A percentile compares a stretch with the other conserved stretches of the same genome.
phyloP scores from a whole-genome alignment of 2,797 vertebrate species.

The Mormyrops boulengeri region DNA sequence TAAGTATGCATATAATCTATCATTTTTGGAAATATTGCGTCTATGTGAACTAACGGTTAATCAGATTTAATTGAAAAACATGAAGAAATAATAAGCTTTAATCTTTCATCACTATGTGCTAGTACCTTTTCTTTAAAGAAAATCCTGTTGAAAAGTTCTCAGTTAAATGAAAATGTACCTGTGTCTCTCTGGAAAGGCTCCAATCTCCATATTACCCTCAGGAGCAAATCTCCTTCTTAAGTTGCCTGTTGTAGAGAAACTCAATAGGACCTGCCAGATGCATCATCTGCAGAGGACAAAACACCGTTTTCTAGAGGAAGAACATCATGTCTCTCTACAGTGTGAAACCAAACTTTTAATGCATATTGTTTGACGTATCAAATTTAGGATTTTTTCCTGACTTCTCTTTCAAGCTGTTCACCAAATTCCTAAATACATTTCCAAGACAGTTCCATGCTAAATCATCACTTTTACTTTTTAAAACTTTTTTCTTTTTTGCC shows the following conservation, averaged over 20 bases:
- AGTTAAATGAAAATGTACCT: neutral
- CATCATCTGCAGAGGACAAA: neutral
- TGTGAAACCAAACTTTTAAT: neutral
- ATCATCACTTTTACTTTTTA: neutral
- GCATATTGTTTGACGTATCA: conserved; percentile 1
- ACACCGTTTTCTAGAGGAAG: neutral
- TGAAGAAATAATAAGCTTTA: neutral
- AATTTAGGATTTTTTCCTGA: conserved; percentile 11
- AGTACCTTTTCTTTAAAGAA: neutral
- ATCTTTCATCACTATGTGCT: neutral
- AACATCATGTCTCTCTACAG: neutral
- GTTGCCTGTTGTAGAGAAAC: neutral
- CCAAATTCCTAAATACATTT: neutral
- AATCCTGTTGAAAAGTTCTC: neutral
- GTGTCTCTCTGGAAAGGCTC: neutral
- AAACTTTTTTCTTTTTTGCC: neutral
- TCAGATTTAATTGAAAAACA: neutral
- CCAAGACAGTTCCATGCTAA: neutral
- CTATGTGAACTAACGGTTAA: neutral
- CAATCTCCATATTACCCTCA: neutral
- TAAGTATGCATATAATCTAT: neutral
- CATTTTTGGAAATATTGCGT: neutral
- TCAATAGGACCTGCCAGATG: neutral
- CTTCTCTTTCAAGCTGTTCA: neutral
- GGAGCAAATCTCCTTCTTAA: neutral